Base-by-base conservation (phyloP, 1,140 invertebrate genomes). In the Trachelipus rathkii region DNA sequence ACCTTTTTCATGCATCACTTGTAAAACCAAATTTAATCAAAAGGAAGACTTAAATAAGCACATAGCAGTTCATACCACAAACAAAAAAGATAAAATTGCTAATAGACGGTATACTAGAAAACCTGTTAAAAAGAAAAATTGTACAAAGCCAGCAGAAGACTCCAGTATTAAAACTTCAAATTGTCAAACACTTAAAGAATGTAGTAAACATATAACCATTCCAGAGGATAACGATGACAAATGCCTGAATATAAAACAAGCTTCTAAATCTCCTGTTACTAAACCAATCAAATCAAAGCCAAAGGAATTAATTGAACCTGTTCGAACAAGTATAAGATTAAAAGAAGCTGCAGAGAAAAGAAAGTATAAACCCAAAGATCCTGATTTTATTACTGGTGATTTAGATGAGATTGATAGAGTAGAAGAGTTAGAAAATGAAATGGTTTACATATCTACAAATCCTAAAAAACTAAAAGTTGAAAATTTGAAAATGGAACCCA, bases 1-100 rank as follows among this genome's bases (percentile, higher is more conserved):
- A 68, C 83, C 83, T 24, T 80, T 82, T 66, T 72, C 72, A 21
- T 84, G 84, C 79, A 69, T 75, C 43, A 73, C 66, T 3, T 82
- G 81, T 44, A 75, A n/a, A 46, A 53, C 74, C 19, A 77, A 21
- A 50, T 82, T 82, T 73, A 77, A 73, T 43, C 77, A 77, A 23
- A 53, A 70, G 44, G 77, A 77, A 72, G 80, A 81, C 33, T 44
- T 81, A 10, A 72, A 76, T 69, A 75, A 76, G 53, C 80, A 81
- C 72, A 50, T 73, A 43, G 23, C 67, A 50, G 46, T 81, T 60
- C 80, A 81, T 74, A 46, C 71, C 24, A 69, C 60, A 13, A n/a
- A 13, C 10, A 74, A 33, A n/a, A 33, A 23, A 67, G 75, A 78
- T 68, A 77, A 75, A 60, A 46, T 68, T 6, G 33, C 15, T 11